phyloP scores from a whole-genome alignment of 2,797 vertebrate species.

The Aplochiton taeniatus region DNA sequence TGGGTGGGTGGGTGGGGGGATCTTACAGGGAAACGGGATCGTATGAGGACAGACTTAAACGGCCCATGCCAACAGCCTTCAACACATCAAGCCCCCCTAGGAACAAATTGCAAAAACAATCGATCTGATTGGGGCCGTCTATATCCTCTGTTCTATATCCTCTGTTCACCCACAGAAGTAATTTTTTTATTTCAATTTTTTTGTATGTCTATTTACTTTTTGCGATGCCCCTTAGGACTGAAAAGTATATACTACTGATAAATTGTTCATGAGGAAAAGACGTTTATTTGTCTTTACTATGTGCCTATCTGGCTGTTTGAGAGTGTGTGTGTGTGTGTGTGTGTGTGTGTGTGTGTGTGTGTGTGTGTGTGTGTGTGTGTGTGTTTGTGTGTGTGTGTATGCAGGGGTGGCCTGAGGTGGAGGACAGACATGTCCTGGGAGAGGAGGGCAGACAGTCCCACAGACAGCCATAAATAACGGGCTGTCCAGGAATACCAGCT shows the following conservation, averaged over 20 bases:
- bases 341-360: constrained; percentile 7
- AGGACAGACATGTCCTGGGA: constrained; percentile 30
- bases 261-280: too few relatives aligned
- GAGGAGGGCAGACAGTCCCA: constrained; percentile 37
- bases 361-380: constrained; percentile 2
- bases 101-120: constrained; percentile 14
- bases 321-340: constrained; percentile 1
- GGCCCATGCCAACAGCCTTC: constrained; percentile 14
- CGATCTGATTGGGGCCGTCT: constrained; percentile 6
- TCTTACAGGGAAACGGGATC: constrained; percentile 15
- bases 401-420: constrained; percentile 13
- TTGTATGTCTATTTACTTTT: too few relatives aligned
- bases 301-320: neutral
- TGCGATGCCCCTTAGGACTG: too few relatives aligned
- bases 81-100: constrained; percentile 17
- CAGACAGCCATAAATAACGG: constrained; percentile 47
- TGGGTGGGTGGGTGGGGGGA: constrained; percentile 11
- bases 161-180: too few relatives aligned
- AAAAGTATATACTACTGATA: too few relatives aligned
- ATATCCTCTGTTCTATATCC: neutral
- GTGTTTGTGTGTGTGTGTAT: neutral
- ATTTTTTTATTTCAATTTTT: too few relatives aligned
- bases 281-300: too few relatives aligned
- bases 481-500: constrained; percentile 29
- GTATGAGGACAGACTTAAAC: constrained; percentile 17